Evolutionary conservation across 2,797 vertebrate species (phyloP), one percentile per base, ranked within the genome.

Genomic region (Sciurus carolinensis): DNA sequence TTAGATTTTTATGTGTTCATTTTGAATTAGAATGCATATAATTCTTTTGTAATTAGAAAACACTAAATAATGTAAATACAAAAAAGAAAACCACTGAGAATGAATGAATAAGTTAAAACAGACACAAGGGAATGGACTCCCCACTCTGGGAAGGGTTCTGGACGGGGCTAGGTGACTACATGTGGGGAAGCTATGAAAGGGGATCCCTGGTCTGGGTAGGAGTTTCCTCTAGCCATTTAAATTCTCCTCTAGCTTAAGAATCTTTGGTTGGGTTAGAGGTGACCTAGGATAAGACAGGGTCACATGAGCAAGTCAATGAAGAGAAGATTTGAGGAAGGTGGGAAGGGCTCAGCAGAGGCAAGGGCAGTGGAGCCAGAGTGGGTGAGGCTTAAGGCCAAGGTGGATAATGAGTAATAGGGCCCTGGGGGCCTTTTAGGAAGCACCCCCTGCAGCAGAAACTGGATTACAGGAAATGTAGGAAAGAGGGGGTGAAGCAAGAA

Each of bases 1-100:
- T 73, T 69, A 96, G 44, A 88, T 54, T 95, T 94, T 90, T 77
- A 87, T 28, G 52, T 91, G 30, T 42, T 96, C 44, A 90, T 81
- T 67, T 95, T 95, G 69, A 84, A 57, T 86, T 80, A 95, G 52
- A 86, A 95, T 91, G 42, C 8, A 79, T 33, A 85, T 42, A 95
- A 75, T 71, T 93, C 33, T 22, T 95, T 71, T 72, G 4, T 77
- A 89, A 91, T 90, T 50, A 91, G 84, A 39, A n/a, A 73, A 18
- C 0, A 22, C 39, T 52, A 88, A 86, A 86, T 77, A 94, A 88
- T 77, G 4, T 24, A 28, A 69, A 90, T 87, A 26, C 28, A 73
- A 79, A 84, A 57, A 62, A 44, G 42, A 83, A 28, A 92, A 86
- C 10, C 57, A 86, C 54, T 52, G 83, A 89, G 54, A 52, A 94